These are phyloP conservation scores for Halcyon badia DNA, from an alignment of 2,797 vertebrate species.

Conservation along the genomic window DNA sequence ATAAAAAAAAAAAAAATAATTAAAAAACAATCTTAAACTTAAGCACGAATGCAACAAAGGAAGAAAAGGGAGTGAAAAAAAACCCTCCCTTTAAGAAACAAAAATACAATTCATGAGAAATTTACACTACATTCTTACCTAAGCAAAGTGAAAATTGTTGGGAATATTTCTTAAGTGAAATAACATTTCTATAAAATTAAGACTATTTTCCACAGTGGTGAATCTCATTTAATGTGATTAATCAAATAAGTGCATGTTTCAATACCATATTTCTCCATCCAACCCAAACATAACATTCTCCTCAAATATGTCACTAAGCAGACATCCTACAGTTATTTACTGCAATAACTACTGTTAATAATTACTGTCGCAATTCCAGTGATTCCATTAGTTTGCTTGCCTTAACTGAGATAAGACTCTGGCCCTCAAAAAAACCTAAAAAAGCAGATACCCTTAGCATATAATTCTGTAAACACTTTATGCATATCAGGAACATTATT, in stretches of 20 bases:
- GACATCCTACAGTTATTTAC: neutral
- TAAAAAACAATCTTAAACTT: neutral
- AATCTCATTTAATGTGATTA: neutral
- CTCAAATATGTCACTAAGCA: neutral
- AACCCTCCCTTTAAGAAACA: neutral
- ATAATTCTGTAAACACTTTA: neutral
- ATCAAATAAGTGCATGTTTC: neutral
- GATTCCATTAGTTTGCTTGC: neutral
- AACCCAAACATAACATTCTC: neutral
- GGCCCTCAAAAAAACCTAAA: neutral
- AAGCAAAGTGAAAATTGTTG: neutral
- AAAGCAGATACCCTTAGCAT: neutral
- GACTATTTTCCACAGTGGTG: neutral
- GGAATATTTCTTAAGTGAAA: neutral
- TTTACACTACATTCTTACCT: neutral
- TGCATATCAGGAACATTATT: neutral
- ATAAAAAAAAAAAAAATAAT: neutral
- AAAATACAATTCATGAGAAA: neutral
- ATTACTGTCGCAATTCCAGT: neutral
- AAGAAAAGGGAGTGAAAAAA: neutral
- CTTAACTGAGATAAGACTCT: neutral
- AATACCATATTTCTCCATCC: neutral
- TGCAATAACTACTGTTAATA: neutral
- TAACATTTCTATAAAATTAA: neutral
- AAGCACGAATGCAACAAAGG: neutral